Conservation (phyloP, 2,888 invertebrate genomes). For the Sialis lutaria region DNA sequence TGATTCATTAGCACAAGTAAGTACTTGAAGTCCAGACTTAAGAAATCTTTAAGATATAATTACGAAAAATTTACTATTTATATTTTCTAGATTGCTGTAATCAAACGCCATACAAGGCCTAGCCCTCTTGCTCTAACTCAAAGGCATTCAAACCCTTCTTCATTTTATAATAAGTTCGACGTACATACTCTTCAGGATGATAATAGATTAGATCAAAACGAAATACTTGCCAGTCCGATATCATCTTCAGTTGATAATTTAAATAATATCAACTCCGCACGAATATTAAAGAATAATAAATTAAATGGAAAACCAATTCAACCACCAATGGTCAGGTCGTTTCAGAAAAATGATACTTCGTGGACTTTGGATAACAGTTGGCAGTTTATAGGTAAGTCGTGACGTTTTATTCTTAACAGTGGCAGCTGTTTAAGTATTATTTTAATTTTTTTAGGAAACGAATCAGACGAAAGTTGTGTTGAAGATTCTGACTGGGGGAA, state of each 20-base stretch:
- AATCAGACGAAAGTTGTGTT: constrained; percentile 32
- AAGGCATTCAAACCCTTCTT: constrained; percentile 30
- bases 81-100: not conserved
- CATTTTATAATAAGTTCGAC: constrained; percentile 17
- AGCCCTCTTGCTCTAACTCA: constrained; percentile 13
- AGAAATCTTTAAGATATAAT: not conserved
- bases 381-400: constrained; percentile 65
- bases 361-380: constrained; percentile 83
- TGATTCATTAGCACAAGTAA: constrained; percentile 52
- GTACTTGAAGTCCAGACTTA: not conserved
- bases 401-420: not conserved
- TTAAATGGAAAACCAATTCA: constrained; percentile 54
- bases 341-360: constrained; percentile 30
- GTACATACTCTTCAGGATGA: constrained; percentile 3
- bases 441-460: constrained; percentile 25
- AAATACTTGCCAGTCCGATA: constrained; percentile 20
- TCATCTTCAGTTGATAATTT: constrained; percentile 57
- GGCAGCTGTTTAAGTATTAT: not conserved
- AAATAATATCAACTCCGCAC: constrained; percentile 27
- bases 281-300: constrained; percentile 20
- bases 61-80: not conserved
- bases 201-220: not conserved
- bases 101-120: constrained; percentile 1
- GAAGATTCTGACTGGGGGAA: constrained; percentile 26
- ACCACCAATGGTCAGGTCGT: constrained; percentile 42